Evolutionary conservation across 1,140 invertebrate genomes (phyloP).

Genomic region (Apocrypta bakeri): DNA sequence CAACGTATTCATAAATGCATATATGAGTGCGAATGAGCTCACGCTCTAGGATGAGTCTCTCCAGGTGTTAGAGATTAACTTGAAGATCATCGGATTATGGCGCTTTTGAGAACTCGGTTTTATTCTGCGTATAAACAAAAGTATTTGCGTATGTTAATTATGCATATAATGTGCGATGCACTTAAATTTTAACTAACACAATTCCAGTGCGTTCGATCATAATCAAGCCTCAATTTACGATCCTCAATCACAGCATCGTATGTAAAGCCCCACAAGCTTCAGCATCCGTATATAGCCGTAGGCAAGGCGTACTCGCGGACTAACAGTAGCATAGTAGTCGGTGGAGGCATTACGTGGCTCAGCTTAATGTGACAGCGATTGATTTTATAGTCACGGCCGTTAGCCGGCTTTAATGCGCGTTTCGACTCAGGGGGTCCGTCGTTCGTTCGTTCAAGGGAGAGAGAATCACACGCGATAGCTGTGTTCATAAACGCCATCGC

Average conservation of each 20-base stretch:
- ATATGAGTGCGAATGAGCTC: background rate
- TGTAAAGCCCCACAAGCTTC: background rate
- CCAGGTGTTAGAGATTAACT: background rate
- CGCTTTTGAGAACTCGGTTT: no score
- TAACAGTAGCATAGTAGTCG: background rate
- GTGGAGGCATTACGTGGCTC: background rate
- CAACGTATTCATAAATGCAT: background rate
- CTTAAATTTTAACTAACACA: background rate
- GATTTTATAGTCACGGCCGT: constrained; percentile 23
- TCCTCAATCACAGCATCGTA: background rate
- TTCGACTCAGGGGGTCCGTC: background rate
- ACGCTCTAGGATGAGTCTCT: background rate
- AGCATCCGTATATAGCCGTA: no score
- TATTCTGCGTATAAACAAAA: no score
- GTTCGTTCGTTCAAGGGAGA: background rate
- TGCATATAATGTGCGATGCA: no score
- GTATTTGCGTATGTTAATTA: no score
- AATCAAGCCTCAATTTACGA: background rate
- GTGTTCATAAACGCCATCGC: constrained; percentile 11
- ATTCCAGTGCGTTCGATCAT: background rate
- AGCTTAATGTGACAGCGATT: constrained; percentile 25
- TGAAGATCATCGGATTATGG: background rate
- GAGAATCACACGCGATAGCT: no score
- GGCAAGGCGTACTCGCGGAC: background rate
- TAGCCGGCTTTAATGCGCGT: constrained; percentile 28